Evolutionary conservation across 2,113 vertebrate species (phyloP), one percentile per base, ranked within the genome.

Genomic region (Eonycteris spelaea): DNA sequence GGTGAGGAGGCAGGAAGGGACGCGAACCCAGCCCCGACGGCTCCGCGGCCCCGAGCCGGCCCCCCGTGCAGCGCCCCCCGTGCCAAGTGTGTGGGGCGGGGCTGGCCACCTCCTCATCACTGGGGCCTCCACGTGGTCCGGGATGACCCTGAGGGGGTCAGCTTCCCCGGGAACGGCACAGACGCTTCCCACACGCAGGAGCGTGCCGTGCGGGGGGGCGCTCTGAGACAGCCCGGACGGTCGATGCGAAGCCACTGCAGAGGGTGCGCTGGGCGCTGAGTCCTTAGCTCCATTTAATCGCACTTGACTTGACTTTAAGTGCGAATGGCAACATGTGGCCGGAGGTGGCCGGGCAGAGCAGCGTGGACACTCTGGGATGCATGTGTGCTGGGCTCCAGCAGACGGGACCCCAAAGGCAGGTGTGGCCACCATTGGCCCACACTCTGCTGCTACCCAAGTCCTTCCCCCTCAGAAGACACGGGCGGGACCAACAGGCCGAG

Each of bases 191-290:
- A 0, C 63, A 19, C 9, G 7, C 59, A 2, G 10, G 4, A 59
- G 51, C 19, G 18, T 15, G 26, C 45, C 0, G 2, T 13, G 65
- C 30, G 11, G 22, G 4, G 48, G 35, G n/a, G 55, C 13, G 45
- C 24, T 3, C 84, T 0, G 0, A 1, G 43, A 35, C 0, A 6
- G 45, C 26, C 26, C 10, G 16, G 6, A 35, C 1, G 35, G 65
- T 22, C 0, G 1, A 30, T 22, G 11, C n/a, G 48, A 78, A 45
- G 74, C 10, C 6, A 6, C 73, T n/a, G 5, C 55, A 3, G 24
- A 35, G 57, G 67, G 3, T 11, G 3, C 15, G 28, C 21, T 1
- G 0, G 4, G 1, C 18, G 45, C 26, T 8, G 15, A n/a, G 14
- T 11, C 35, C 48, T 45, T 26, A 68, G 24, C 73, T 82, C n/a